phyloP scores from a whole-genome alignment of 1,140 invertebrate species.

The Anoplolepis gracilipes region DNA sequence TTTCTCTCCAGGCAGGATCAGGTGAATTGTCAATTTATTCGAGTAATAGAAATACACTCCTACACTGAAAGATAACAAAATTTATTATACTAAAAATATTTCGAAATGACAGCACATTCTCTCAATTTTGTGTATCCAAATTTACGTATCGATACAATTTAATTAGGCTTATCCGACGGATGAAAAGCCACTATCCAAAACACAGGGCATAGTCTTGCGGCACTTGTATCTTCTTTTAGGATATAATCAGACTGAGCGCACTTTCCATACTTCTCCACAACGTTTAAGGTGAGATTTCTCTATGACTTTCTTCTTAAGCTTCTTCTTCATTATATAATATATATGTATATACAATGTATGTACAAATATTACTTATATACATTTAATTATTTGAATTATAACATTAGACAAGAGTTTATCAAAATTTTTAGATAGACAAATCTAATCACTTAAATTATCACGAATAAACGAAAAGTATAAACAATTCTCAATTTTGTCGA shows the following conservation, averaged over 20 bases:
- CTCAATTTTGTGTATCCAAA: background rate
- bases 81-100: background rate
- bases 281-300: slow-evolving; percentile 90
- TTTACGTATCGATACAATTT: slow-evolving; percentile 24
- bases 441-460: background rate
- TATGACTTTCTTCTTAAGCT: background rate
- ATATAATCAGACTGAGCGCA: slow-evolving; percentile 96
- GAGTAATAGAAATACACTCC: too few relatives aligned
- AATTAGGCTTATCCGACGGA: slow-evolving; percentile 92
- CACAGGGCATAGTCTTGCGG: slow-evolving; percentile 95
- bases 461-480: background rate
- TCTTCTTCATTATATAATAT: background rate
- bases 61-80: too few relatives aligned
- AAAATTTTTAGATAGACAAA: background rate
- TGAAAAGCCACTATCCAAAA: slow-evolving; percentile 92
- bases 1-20: slow-evolving; percentile 93
- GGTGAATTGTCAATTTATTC: slow-evolving; percentile 83
- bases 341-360: too few relatives aligned
- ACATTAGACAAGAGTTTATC: background rate
- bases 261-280: slow-evolving; percentile 95
- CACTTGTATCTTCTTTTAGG: slow-evolving; percentile 97
- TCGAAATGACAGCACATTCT: background rate
- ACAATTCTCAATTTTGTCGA: background rate
- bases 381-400: background rate
- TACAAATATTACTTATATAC: too few relatives aligned